Conservation (phyloP, 92 coral and sea anemone genomes). For the Paragorgia papillata region DNA sequence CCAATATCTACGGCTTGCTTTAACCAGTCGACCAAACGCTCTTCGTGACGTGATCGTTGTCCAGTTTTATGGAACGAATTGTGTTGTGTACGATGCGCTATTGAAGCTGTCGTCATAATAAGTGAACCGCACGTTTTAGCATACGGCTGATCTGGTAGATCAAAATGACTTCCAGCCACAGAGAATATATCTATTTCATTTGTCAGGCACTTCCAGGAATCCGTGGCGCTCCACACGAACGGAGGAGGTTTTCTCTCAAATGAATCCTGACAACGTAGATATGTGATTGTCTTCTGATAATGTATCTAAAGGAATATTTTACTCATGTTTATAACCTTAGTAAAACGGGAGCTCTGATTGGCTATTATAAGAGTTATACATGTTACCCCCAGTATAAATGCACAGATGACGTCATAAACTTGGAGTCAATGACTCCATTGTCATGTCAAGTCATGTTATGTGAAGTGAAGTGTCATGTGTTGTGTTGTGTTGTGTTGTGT, state of each 20-base stretch:
- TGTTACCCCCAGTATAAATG: too few relatives aligned
- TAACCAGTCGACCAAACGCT: conserved; percentile 6
- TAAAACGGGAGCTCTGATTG: too few relatives aligned
- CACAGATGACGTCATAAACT: too few relatives aligned
- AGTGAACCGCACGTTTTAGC: conserved; percentile 65
- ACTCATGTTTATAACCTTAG: too few relatives aligned
- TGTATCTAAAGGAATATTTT: conserved; percentile 36
- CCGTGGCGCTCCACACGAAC: conserved; percentile 27
- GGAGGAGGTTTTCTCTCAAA: conserved; percentile 25
- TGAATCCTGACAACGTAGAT: conserved; percentile 51
- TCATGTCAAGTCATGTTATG: too few relatives aligned
- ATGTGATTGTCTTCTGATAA: conserved; percentile 62
- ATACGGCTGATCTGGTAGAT: conserved; percentile 58
- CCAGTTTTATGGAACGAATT: neutral
- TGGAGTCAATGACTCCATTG: too few relatives aligned
- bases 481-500: too few relatives aligned
- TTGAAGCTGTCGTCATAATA: conserved; percentile 57
- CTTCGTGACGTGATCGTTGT: conserved; percentile 11
- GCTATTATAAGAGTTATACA: too few relatives aligned
- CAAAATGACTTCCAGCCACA: conserved; percentile 72
- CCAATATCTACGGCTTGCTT: conserved; percentile 1
- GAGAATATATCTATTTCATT: conserved; percentile 56
- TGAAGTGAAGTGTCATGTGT: too few relatives aligned
- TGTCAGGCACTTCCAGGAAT: conserved; percentile 65
- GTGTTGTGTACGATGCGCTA: conserved; percentile 57